phyloP scores from a whole-genome alignment of 2,113 vertebrate species.

The Saimiri boliviensis region DNA sequence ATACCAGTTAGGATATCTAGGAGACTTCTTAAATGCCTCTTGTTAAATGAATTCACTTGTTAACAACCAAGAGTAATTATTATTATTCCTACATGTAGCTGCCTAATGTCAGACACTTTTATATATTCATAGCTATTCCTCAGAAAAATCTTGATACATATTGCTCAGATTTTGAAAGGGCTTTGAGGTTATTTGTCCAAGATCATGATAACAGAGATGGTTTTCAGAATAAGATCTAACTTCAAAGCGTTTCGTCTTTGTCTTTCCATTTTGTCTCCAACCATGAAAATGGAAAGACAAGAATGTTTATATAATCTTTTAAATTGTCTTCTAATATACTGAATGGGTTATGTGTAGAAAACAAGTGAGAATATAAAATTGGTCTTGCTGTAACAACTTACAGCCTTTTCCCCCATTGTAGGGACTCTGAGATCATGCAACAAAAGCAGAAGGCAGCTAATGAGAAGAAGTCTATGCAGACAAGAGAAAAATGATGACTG shows the following conservation, averaged over 20 bases:
- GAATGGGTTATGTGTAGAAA: not conserved
- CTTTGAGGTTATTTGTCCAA: conserved; percentile 37
- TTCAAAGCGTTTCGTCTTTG: not conserved
- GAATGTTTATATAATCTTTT: not conserved
- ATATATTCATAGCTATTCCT: not conserved
- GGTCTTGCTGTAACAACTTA: conserved; percentile 35
- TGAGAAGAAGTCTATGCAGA: conserved; percentile 85
- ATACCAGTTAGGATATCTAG: not conserved
- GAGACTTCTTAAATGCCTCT: not conserved
- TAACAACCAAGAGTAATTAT: not conserved
- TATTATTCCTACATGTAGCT: conserved; percentile 2
- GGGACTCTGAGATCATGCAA: conserved; percentile 89
- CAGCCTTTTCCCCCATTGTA: conserved; percentile 62
- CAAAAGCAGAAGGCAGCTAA: conserved; percentile 87
- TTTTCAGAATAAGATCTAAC: conserved; percentile 12
- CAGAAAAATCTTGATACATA: not conserved
- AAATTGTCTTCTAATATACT: not conserved
- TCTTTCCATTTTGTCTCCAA: conserved; percentile 1
- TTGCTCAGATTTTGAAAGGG: not conserved
- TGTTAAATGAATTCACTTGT: not conserved
- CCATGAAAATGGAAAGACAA: conserved; percentile 21
- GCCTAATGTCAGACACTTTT: not conserved
- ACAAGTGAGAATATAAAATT: conserved; percentile 25
- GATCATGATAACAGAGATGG: not conserved
- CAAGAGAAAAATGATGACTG: conserved; percentile 79